Evolutionary conservation across 2,797 vertebrate species (phyloP).

Genomic region (Pipistrellus pipistrellus): DNA sequence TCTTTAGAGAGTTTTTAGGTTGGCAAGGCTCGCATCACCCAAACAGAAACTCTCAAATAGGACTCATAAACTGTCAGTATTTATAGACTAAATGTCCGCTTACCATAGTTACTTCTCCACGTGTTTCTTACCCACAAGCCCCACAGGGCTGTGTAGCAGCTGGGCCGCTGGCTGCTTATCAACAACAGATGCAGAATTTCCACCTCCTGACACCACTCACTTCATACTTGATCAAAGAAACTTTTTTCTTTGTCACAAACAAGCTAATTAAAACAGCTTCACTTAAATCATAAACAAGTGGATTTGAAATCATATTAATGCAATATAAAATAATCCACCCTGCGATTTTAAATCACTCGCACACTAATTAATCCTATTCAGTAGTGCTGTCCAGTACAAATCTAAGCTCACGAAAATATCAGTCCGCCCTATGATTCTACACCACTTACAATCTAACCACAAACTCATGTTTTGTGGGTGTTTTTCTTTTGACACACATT

Average conservation of each 20-base stretch:
- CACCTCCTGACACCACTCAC: not conserved
- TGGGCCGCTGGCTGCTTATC: not conserved
- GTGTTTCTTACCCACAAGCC: not conserved
- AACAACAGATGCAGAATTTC: not conserved
- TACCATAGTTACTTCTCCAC: not conserved
- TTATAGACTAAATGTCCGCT: not conserved
- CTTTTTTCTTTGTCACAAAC: not conserved
- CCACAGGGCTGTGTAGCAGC: not conserved
- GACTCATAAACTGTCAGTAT: not conserved
- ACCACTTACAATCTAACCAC: not conserved
- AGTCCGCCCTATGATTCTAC: too few species aligned
- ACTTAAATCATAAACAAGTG: not conserved
- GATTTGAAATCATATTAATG: not conserved
- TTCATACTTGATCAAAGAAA: not conserved
- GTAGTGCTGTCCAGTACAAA: not conserved
- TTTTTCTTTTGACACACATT: not conserved
- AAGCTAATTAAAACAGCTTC: not conserved
- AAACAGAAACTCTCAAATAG: not conserved
- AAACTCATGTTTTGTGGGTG: not conserved
- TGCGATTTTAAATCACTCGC: not conserved
- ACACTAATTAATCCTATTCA: not conserved
- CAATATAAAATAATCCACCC: not conserved
- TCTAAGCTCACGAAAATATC: not conserved
- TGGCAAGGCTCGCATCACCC: not conserved
- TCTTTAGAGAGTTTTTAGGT: not conserved